phyloP scores from a whole-genome alignment of 2,888 invertebrate species.

The Cecidostiba fungosa region DNA sequence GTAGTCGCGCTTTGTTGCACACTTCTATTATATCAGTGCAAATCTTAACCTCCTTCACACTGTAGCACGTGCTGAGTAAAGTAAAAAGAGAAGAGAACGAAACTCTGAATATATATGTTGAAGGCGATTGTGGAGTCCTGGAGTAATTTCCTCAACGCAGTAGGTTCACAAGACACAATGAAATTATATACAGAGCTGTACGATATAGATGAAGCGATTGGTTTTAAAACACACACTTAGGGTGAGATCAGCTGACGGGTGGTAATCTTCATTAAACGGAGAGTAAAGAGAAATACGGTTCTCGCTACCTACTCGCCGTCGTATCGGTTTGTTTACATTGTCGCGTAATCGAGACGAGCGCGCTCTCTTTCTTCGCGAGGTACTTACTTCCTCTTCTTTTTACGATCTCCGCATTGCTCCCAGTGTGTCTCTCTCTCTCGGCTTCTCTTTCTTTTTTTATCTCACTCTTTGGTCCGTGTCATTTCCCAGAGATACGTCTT shows the following conservation, averaged over 20 bases:
- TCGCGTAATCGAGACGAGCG: constrained; percentile 45
- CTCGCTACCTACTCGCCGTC: background rate
- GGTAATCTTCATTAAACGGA: background rate
- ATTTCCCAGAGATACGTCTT: constrained; percentile 43
- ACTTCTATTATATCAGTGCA: constrained; percentile 14
- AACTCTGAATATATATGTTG: constrained; percentile 44
- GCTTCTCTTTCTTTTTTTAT: background rate
- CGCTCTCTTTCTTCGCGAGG: background rate
- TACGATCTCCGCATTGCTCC: background rate
- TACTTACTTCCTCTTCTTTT: background rate
- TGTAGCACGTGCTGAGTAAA: constrained; percentile 19
- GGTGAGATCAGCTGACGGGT: background rate
- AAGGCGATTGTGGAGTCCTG: constrained; percentile 46
- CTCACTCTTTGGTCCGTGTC: constrained; percentile 35
- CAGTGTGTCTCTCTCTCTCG: background rate
- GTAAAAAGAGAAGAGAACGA: background rate
- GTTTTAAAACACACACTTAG: background rate
- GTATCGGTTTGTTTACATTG: constrained; percentile 37
- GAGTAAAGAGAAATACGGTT: background rate
- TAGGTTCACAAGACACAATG: constrained; percentile 22
- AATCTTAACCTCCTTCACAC: constrained; percentile 56
- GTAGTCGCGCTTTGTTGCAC: constrained; percentile 42
- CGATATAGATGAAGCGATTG: too few relatives aligned
- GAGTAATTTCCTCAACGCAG: constrained; percentile 50
- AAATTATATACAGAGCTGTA: background rate